These are phyloP conservation scores for Noctua comes DNA, from an alignment of 2,888 invertebrate genomes.

Conservation along the genomic window DNA sequence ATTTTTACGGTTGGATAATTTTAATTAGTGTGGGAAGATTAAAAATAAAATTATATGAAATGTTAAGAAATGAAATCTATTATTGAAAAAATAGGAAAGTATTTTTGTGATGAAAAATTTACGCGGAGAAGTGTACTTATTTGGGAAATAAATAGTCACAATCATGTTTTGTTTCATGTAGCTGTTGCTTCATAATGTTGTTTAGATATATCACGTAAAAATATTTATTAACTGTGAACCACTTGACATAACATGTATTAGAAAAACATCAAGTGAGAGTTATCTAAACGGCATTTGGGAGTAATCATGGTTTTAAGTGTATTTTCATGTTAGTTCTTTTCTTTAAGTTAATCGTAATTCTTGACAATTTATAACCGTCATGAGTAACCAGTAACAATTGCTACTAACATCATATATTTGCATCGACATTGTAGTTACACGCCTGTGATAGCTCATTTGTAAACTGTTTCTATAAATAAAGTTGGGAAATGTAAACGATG, in stretches of 20 bases:
- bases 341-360: slow-evolving; percentile 54
- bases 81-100: slow-evolving; percentile 15
- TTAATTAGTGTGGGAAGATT: slow-evolving; percentile 5
- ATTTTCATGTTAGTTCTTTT: slow-evolving; percentile 49
- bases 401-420: slow-evolving; percentile 56
- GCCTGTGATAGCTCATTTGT: slow-evolving; percentile 88
- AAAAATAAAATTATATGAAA: slow-evolving; percentile 24
- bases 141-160: slow-evolving; percentile 71
- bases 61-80: slow-evolving; percentile 2
- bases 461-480: slow-evolving; percentile 85
- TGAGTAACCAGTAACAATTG: slow-evolving; percentile 54
- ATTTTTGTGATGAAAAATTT: slow-evolving; percentile 47
- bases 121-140: slow-evolving; percentile 64
- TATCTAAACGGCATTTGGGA: slow-evolving; percentile 53
- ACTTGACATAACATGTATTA: slow-evolving; percentile 21
- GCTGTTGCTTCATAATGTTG: slow-evolving; percentile 41
- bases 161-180: slow-evolving; percentile 65
- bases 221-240: slow-evolving; percentile 51
- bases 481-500: slow-evolving; percentile 69
- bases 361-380: slow-evolving; percentile 54
- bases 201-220: slow-evolving; percentile 51
- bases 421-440: slow-evolving; percentile 74
- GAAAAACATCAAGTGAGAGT: neutral
- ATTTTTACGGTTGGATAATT: slow-evolving; percentile 56
- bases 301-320: slow-evolving; percentile 50